These are phyloP conservation scores for Anolis apletophallus DNA, from an alignment of 2,797 vertebrate species.

Conservation along the genomic window DNA sequence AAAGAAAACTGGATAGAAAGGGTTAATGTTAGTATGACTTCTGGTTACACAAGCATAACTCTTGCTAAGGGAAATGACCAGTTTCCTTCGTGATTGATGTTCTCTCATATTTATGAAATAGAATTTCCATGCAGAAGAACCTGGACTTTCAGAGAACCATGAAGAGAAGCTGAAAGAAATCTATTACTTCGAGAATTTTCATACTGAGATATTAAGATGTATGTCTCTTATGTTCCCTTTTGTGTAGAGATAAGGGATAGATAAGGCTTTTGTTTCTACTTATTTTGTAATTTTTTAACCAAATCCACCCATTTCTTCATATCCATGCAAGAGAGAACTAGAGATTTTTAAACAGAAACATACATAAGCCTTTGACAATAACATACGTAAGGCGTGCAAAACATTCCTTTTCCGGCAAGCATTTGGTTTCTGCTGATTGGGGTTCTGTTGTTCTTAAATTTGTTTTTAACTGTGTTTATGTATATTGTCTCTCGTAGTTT, in stretches of 20 bases:
- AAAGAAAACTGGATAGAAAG: too few relatives aligned
- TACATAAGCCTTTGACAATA: too few relatives aligned
- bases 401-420: too few relatives aligned
- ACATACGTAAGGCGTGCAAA: too few relatives aligned
- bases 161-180: background rate
- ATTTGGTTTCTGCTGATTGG: too few relatives aligned
- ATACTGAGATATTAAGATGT: background rate
- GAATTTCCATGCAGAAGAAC: background rate
- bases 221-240: too few relatives aligned
- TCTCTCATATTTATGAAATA: background rate
- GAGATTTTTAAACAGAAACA: background rate
- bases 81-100: background rate
- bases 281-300: background rate
- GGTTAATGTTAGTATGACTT: too few relatives aligned
- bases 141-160: background rate
- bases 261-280: background rate
- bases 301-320: background rate
- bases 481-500: too few relatives aligned
- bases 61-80: background rate
- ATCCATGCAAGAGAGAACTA: too few relatives aligned
- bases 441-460: too few relatives aligned
- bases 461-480: too few relatives aligned
- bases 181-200: background rate
- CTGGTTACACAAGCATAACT: background rate
- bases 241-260: background rate